Evolutionary conservation across 2,888 invertebrate genomes (phyloP), one percentile per base, ranked within the genome.

Genomic region (Drosophila percnosoma): DNA sequence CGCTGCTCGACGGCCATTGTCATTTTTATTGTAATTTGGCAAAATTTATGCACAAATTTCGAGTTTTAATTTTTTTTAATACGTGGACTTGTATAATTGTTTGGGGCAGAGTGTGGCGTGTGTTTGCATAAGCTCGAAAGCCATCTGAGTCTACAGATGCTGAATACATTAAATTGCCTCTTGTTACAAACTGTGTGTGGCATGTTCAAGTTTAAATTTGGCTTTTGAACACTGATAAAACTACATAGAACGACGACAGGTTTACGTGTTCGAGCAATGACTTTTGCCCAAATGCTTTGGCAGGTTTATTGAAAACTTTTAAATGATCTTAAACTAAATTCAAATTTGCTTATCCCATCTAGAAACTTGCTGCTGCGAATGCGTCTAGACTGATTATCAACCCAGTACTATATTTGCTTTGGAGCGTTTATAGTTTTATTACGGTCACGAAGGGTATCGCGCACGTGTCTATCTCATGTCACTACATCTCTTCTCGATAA

Each of bases 41-140:
- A 83, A 80, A 83, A 82, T 82, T 83, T 82, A 82, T 82, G 78
- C 83, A 70, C 70, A 80, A 82, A 78, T 78, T 77, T 69, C 68
- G 59, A 71, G 31, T 66, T 61, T 34, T 31, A 66, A 51, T 63
- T 63, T 45, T 15, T 27, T 18, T 18, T 36, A 66, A 52, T 72
- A 83, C 83, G 81, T 81, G 77, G 66, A 72, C 45, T 63, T 54
- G 59, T 52, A 70, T 82, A 82, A 80, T 78, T 73, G 66, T 57
- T 27, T 38, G 36, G 36, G 34, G 6, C 27, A n/a, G 36, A n/a
- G 29, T 27, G 24, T 10, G 18, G 40, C 24, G 57, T 62, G 69
- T 52, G 52, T 58, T 61, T 71, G 69, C 62, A 69, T 49, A 59
- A 63, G 53, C 53, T 53, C 40, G n/a, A 57, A 68, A 68, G 52